A percentile compares a stretch with the other conserved stretches of the same genome.
phyloP scores from a whole-genome alignment of 2,113 vertebrate species.

The Abramis brama region DNA sequence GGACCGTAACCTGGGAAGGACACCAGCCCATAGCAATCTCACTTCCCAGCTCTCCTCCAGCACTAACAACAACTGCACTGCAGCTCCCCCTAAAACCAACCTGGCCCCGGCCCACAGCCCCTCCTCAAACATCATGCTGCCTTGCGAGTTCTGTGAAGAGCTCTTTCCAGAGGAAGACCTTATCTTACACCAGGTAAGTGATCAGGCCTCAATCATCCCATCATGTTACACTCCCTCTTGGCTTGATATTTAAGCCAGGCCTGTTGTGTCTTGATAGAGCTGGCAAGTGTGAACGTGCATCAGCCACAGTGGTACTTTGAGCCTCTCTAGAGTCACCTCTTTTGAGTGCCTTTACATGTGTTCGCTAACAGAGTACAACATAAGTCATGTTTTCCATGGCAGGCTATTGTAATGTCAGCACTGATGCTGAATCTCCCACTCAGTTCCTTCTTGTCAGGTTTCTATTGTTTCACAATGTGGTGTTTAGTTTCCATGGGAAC shows the following conservation, averaged over 20 bases:
- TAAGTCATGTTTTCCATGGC: not conserved
- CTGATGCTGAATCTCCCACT: slow-evolving; percentile 12
- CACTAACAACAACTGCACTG: slow-evolving; percentile 67
- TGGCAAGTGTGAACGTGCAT: slow-evolving; percentile 10
- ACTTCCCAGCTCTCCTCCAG: slow-evolving; percentile 54
- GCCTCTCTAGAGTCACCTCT: not conserved
- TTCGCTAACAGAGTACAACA: not conserved
- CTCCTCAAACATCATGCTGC: slow-evolving; percentile 81
- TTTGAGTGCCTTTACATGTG: not conserved
- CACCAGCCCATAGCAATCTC: slow-evolving; percentile 51
- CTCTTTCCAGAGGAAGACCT: slow-evolving; percentile 92
- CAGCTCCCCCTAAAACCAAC: slow-evolving; percentile 51
- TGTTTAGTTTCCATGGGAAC: slow-evolving; percentile 37
- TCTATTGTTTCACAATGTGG: slow-evolving; percentile 4
- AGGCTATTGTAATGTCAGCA: slow-evolving; percentile 9
- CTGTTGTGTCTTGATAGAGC: slow-evolving; percentile 1
- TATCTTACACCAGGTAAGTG: slow-evolving; percentile 92
- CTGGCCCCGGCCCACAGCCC: slow-evolving; percentile 57
- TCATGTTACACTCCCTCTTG: not conserved
- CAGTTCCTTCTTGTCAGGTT: not conserved
- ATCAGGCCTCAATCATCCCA: not conserved
- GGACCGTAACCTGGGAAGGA: slow-evolving; percentile 67
- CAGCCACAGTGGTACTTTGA: not conserved
- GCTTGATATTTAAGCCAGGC: not conserved
- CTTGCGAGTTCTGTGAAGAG: slow-evolving; percentile 97